Conservation (phyloP, 2,797 vertebrate species). For the Pseudochaenichthys georgianus region DNA sequence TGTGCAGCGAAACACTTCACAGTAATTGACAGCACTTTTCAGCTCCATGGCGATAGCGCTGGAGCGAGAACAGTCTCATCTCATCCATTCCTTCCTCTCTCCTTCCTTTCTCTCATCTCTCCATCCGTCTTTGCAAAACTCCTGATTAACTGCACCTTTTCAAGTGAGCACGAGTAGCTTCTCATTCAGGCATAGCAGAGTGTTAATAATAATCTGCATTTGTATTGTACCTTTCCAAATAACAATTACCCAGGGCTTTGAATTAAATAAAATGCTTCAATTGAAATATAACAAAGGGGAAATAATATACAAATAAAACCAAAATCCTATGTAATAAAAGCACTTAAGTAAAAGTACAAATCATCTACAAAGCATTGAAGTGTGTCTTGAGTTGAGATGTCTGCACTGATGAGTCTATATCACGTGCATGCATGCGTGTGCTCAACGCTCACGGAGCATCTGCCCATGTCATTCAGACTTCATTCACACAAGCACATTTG, state of each 20-base stretch:
- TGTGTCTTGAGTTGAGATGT: slow-evolving; percentile 23
- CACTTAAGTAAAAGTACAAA: neutral
- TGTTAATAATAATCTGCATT: slow-evolving; percentile 48
- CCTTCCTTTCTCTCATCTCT: slow-evolving; percentile 28
- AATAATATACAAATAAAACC: neutral
- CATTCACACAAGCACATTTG: slow-evolving; percentile 30
- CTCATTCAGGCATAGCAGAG: slow-evolving; percentile 34
- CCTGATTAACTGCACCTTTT: slow-evolving; percentile 69
- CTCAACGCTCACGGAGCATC: slow-evolving; percentile 25
- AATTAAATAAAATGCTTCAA: slow-evolving; percentile 21
- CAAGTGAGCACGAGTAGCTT: slow-evolving; percentile 38
- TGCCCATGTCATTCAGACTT: slow-evolving; percentile 39
- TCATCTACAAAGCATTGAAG: neutral
- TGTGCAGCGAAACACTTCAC: slow-evolving; percentile 43
- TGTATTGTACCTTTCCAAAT: slow-evolving; percentile 33
- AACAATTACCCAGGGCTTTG: slow-evolving; percentile 34
- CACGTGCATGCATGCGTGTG: neutral
- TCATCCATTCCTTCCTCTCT: slow-evolving; percentile 23
- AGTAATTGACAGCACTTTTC: slow-evolving; percentile 69
- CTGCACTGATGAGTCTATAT: slow-evolving; percentile 35
- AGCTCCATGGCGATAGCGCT: slow-evolving; percentile 54
- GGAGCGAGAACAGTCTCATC: slow-evolving; percentile 34
- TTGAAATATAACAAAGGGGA: neutral
- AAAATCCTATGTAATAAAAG: neutral
- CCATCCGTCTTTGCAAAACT: slow-evolving; percentile 37